Base-by-base conservation (phyloP, 2,888 invertebrate species). In the Macaria liturata region DNA sequence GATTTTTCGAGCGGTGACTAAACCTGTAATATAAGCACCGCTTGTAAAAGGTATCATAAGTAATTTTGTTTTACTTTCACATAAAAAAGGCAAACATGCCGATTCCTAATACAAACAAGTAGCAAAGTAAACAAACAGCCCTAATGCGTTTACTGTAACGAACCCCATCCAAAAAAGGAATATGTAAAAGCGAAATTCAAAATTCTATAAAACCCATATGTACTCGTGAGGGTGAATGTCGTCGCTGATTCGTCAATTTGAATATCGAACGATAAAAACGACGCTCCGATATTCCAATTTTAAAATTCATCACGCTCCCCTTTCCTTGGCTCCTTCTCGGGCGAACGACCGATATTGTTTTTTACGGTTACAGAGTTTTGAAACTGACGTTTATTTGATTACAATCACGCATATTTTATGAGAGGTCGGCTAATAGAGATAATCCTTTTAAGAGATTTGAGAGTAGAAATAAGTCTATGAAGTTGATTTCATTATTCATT, bases 201-300 rank as follows among this genome's bases (percentile, higher is more conserved):
- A 61, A 59, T 62, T 49, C 8, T 60, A 32, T 57, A 60, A 57
- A 54, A 55, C 57, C 46, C 61, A 57, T 64, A 66, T 57, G 62
- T 20, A 20, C 20, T 20, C 67, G 42, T 37, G 7, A 1, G 50
- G 50, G 69, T 69, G 65, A 67, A 71, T 68, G 65, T 64, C 65
- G 53, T 59, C 52, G 59, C 75, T 75, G 76, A 81, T 78, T 80
- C 80, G 76, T 76, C 80, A 79, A 83, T 84, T 81, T 81, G 78
- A 79, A 83, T 83, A 80, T 79, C 76, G 74, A 76, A 71, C 70
- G 68, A 72, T 71, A 72, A 80, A 76, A 78, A 70, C 66, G 68
- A 65, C 68, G 70, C 72, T 67, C 62, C 64, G 69, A 74, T 77
- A 79, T 83, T 83, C 78, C 67, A 75, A 80, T 79, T 82, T 83